phyloP scores from a whole-genome alignment of 2,797 vertebrate genomes.

The Cyclopterus lumpus region DNA sequence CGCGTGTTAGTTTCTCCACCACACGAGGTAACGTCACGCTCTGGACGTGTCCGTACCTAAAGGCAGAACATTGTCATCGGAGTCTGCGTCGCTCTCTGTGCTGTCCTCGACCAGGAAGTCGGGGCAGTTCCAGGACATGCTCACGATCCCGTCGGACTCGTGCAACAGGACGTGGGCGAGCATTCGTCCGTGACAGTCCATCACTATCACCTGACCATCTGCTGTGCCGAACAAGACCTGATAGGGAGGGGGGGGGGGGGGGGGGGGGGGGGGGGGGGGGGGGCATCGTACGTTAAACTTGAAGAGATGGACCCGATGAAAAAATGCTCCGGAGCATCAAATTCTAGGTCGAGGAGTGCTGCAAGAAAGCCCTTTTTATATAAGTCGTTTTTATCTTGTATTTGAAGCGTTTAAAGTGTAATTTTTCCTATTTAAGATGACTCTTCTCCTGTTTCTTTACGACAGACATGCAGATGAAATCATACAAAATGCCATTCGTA shows the following conservation, averaged over 20 bases:
- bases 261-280: too few relatives aligned
- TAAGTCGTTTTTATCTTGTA: background rate
- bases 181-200: slow-evolving; percentile 99
- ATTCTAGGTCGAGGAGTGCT: background rate
- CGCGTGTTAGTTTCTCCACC: slow-evolving; percentile 8
- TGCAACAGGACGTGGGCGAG: slow-evolving; percentile 96
- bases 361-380: background rate
- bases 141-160: slow-evolving; percentile 95
- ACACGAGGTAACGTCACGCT: too few relatives aligned
- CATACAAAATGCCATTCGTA: background rate
- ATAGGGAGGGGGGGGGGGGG: too few relatives aligned
- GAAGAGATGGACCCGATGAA: slow-evolving; percentile 12
- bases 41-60: too few relatives aligned
- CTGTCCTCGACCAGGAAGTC: slow-evolving; percentile 98
- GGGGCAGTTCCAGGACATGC: slow-evolving; percentile 99
- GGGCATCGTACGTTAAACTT: background rate
- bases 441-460: background rate
- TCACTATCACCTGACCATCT: slow-evolving; percentile 98
- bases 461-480: background rate
- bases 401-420: background rate
- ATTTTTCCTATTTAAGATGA: background rate
- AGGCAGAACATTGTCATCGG: slow-evolving; percentile 92
- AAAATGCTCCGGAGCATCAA: slow-evolving; percentile 17
- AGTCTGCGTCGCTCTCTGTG: slow-evolving; percentile 97
- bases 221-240: slow-evolving; percentile 98